These are phyloP conservation scores for Morone chrysops DNA, from an alignment of 2,113 vertebrate genomes.

Conservation along the genomic window DNA sequence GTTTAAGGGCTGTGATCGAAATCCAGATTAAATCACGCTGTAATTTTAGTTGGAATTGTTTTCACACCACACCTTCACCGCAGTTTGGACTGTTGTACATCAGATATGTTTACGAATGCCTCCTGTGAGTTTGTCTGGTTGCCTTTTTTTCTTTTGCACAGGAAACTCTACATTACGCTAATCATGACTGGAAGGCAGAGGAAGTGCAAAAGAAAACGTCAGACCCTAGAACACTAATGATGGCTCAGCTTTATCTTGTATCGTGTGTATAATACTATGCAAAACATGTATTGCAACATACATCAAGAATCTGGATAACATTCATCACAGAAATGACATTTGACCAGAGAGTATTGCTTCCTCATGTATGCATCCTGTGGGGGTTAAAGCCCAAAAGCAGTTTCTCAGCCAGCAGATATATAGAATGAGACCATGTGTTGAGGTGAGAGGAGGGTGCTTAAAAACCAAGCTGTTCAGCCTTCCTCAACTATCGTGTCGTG, in stretches of 20 bases:
- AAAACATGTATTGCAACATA: background rate
- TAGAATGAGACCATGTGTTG: constrained; percentile 51
- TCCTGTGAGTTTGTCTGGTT: constrained; percentile 65
- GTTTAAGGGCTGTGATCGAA: constrained; percentile 8
- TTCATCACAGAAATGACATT: constrained; percentile 9
- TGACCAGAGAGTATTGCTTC: constrained; percentile 36
- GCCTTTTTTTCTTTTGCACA: constrained; percentile 66
- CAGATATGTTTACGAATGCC: constrained; percentile 66
- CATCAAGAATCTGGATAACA: background rate
- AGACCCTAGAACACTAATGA: constrained; percentile 29
- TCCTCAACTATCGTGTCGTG: constrained; percentile 69
- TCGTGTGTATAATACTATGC: background rate
- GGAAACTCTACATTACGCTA: constrained; percentile 83
- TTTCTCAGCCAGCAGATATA: constrained; percentile 48
- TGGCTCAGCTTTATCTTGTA: background rate
- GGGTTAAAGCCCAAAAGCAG: constrained; percentile 38
- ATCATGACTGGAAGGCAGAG: constrained; percentile 69
- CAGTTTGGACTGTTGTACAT: constrained; percentile 52
- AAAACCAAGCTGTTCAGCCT: constrained; percentile 29
- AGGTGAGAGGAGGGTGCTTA: constrained; percentile 53
- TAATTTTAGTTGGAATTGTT: constrained; percentile 1
- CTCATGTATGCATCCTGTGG: constrained; percentile 50
- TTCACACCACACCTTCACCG: constrained; percentile 1
- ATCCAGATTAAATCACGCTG: background rate
- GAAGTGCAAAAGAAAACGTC: constrained; percentile 65